A percentile compares a stretch with the other conserved stretches of the same genome.
phyloP scores from a whole-genome alignment of 1,140 invertebrate genomes.

The Drosophila rhopaloa region DNA sequence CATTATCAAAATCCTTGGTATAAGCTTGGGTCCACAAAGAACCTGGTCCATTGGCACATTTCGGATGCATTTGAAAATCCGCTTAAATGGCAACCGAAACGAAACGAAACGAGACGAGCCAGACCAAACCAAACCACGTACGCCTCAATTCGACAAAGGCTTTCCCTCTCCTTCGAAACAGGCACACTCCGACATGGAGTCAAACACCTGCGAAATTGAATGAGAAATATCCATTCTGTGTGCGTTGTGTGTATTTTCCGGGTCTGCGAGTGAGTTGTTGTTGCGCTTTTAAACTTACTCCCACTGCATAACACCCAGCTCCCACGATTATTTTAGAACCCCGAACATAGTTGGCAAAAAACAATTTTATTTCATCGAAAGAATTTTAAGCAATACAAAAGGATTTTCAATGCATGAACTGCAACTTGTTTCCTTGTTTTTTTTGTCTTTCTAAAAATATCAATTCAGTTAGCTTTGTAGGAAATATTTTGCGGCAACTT shows the following conservation, averaged over 20 bases:
- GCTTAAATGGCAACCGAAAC: constrained; percentile 43
- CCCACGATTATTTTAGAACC: constrained; percentile 10
- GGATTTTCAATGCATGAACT: constrained; percentile 57
- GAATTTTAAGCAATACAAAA: constrained; percentile 69
- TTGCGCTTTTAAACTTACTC: constrained; percentile 57
- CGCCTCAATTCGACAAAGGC: constrained; percentile 65
- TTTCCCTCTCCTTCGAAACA: constrained; percentile 23
- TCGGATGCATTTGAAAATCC: constrained; percentile 44
- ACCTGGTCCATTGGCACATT: constrained; percentile 37
- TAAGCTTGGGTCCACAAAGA: constrained; percentile 20
- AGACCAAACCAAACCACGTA: constrained; percentile 56
- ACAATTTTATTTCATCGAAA: constrained; percentile 67
- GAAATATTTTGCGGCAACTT: constrained; percentile 1
- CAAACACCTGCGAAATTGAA: constrained; percentile 80
- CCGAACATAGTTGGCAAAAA: constrained; percentile 67
- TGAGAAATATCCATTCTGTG: constrained; percentile 75
- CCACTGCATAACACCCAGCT: constrained; percentile 4
- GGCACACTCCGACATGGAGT: constrained; percentile 48
- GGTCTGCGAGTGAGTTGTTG: constrained; percentile 19
- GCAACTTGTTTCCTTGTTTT: constrained; percentile 23
- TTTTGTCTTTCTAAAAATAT: constrained; percentile 17
- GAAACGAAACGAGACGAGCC: constrained; percentile 29
- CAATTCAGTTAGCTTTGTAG: constrained; percentile 3
- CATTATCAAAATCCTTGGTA: background rate
- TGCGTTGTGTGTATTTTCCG: constrained; percentile 20